Percentiles rank a stretch among this genome's conserved stretches.
These are phyloP conservation scores for Acrocephalus kingi DNA, from an alignment of 2,113 vertebrate species.

Conservation along the genomic window DNA sequence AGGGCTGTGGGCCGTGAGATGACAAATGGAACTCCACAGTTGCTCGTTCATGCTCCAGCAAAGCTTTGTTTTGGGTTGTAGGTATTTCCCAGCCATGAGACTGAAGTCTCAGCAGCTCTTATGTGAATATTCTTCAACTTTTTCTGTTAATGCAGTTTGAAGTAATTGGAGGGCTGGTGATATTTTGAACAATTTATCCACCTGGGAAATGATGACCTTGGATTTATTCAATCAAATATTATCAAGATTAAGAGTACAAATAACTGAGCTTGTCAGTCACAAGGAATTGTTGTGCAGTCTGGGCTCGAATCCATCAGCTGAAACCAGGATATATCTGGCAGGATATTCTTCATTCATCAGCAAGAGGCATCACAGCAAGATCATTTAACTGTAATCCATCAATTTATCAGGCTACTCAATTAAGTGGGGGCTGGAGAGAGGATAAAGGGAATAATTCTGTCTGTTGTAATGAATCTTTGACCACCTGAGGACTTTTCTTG, in stretches of 20 bases:
- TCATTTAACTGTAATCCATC: constrained; percentile 48
- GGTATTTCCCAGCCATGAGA: not conserved
- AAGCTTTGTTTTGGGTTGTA: not conserved
- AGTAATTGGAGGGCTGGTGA: not conserved
- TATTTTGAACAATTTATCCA: not conserved
- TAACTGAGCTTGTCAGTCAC: constrained; percentile 30
- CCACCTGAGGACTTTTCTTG: not conserved
- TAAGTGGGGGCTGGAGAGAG: not conserved
- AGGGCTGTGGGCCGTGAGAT: not conserved
- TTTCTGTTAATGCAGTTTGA: not conserved
- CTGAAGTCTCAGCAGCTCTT: not conserved
- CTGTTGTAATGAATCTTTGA: not conserved
- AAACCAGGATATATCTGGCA: constrained; percentile 11
- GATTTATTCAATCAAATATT: constrained; percentile 33
- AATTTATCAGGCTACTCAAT: not conserved
- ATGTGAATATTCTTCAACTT: not conserved
- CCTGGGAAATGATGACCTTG: constrained; percentile 33
- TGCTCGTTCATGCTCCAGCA: not conserved
- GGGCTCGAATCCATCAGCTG: constrained; percentile 46
- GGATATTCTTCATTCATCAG: constrained; percentile 33
- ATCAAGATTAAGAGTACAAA: constrained; percentile 40
- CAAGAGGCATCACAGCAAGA: constrained; percentile 11
- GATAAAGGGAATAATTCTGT: not conserved
- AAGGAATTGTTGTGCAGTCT: constrained; percentile 11
- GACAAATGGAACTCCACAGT: not conserved